These are phyloP conservation scores for Meles meles DNA, from an alignment of 2,113 vertebrate genomes.

Conservation along the genomic window DNA sequence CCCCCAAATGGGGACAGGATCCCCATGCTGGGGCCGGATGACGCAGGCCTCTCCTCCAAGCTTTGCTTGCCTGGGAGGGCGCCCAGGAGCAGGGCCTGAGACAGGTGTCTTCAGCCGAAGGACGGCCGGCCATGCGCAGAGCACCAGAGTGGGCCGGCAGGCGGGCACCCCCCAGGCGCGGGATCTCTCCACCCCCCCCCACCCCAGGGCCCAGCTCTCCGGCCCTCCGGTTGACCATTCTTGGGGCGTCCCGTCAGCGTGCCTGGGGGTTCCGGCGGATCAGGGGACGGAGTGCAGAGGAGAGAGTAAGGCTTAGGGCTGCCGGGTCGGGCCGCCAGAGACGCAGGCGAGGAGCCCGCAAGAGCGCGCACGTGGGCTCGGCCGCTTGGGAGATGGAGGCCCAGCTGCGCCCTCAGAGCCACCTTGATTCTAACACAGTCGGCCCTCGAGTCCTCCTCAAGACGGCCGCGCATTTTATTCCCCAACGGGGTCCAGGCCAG, in stretches of 20 bases:
- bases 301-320: not conserved
- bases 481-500: not conserved
- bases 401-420: not conserved
- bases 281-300: not conserved
- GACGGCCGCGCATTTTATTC: not conserved
- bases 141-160: not conserved
- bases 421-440: not conserved
- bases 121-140: accelerated
- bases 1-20: not conserved
- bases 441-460: not conserved
- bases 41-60: not conserved
- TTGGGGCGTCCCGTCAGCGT: not conserved
- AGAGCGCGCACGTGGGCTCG: not conserved
- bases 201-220: not conserved
- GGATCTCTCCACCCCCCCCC: not conserved
- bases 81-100: not conserved
- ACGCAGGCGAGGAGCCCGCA: not conserved
- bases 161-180: not conserved
- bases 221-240: not conserved
- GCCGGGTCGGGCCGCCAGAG: not conserved
- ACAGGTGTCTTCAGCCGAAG: not conserved
- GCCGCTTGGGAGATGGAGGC: not conserved
- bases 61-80: not conserved
- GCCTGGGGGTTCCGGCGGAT: not conserved
- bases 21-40: not conserved